Evolutionary conservation across 2,797 vertebrate species (phyloP), one percentile per base, ranked within the genome.

Genomic region (Parotocinclus haroldoi): DNA sequence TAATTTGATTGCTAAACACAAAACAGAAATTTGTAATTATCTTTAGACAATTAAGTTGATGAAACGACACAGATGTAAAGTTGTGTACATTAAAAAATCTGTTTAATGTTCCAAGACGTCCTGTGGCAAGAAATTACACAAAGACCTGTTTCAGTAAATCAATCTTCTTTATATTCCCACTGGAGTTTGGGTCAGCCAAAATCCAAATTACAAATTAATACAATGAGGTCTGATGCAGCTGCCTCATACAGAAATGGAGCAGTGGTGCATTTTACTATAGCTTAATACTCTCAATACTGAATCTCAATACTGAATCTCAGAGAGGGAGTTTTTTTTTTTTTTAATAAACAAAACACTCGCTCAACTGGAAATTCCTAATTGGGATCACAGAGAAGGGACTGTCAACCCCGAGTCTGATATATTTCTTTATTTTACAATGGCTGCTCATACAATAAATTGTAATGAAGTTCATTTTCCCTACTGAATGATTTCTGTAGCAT

Each of bases 181-280:
- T 70, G 60, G 45, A 42, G 51, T 60, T 50, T 70, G 54, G 69
- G 53, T 66, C 9, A 68, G 37, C 74, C 71, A 72, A 83, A 78
- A 82, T 73, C 67, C 79, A 68, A 71, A 58, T 76, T 69, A 51
- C 76, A 84, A 86, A 88, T 78, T 78, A 81, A 85, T 78, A 72
- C 76, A 79, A 83, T 87, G 81, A 85, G 58, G 66, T 54, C 50
- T 75, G 80, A 75, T 78, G 78, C 83, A 84, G 80, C 80, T 80
- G 82, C 78, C 65, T 76, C 69, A 74, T 62, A 66, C 40, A 67
- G 58, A 79, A 69, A 78, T 74, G 76, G 64, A 72, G 27, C 5
- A 27, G 27, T 27, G 27, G 27, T 27, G 27, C 27, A 27, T 27
- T 27, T 27, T 5, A 27, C 27, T 27, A 27, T 5, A 27, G 27